Conservation (phyloP, 2,888 invertebrate genomes). For the Xiphydria camelus region DNA sequence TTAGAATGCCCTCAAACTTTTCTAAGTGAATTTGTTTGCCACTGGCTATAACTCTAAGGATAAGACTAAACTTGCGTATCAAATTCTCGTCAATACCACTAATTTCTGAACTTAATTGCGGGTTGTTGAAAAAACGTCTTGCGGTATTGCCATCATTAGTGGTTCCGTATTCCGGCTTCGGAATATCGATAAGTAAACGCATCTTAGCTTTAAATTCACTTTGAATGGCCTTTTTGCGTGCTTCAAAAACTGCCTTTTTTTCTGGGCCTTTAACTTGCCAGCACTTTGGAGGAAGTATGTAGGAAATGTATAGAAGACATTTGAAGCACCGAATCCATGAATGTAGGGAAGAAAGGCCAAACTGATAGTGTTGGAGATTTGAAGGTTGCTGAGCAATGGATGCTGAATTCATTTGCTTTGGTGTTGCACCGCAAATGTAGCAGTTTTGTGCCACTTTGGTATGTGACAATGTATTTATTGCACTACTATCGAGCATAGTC, state of each 20-base stretch:
- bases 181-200: slow-evolving; percentile 7
- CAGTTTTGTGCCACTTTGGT: slow-evolving; percentile 23
- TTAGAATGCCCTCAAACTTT: slow-evolving; percentile 5
- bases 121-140: slow-evolving; percentile 7
- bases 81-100: slow-evolving; percentile 6
- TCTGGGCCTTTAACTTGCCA: slow-evolving; percentile 27
- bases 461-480: slow-evolving; percentile 22
- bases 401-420: slow-evolving; percentile 2
- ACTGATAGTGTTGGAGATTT: slow-evolving; percentile 18
- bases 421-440: no score
- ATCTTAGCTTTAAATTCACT: not conserved
- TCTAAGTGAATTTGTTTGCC: slow-evolving; percentile 6
- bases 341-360: slow-evolving; percentile 31
- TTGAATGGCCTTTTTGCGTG: slow-evolving; percentile 8
- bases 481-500: slow-evolving; percentile 32
- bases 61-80: slow-evolving; percentile 8
- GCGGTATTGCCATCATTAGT: slow-evolving; percentile 13
- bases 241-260: slow-evolving; percentile 11
- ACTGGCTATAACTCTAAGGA: slow-evolving; percentile 8
- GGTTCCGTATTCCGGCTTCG: slow-evolving; percentile 7
- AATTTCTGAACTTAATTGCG: slow-evolving; percentile 2
- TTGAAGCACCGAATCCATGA: slow-evolving; percentile 33
- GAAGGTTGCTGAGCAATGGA: no score
- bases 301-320: slow-evolving; percentile 30
- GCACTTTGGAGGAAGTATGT: slow-evolving; percentile 19